These are phyloP conservation scores for Odontesthes bonariensis DNA, from an alignment of 2,113 vertebrate genomes.

Conservation along the genomic window DNA sequence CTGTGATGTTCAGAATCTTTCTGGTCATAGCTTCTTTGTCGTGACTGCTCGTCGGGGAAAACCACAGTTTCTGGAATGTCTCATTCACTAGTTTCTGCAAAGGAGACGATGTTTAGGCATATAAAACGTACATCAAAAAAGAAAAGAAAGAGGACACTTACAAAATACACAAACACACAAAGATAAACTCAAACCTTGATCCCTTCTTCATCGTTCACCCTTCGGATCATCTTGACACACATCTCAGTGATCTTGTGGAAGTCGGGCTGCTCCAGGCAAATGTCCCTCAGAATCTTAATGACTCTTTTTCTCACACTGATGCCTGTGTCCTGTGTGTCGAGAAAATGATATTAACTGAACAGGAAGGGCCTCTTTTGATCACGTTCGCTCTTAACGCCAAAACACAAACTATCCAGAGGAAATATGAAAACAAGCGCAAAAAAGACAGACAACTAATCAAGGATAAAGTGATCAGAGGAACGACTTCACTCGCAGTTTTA, in stretches of 20 bases:
- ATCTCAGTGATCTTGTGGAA: conserved; percentile 99
- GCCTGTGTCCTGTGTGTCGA: conserved; percentile 90
- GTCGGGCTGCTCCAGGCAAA: conserved; percentile 97
- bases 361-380: neutral
- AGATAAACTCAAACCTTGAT: conserved; percentile 89
- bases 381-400: neutral
- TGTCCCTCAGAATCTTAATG: conserved; percentile 98
- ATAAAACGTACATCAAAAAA: neutral
- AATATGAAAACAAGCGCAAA: neutral
- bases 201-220: conserved; percentile 98
- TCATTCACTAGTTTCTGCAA: conserved; percentile 97
- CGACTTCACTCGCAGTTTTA: neutral
- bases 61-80: conserved; percentile 99
- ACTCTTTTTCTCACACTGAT: conserved; percentile 99
- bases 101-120: neutral
- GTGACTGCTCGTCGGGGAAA: conserved; percentile 94
- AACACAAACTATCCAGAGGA: neutral
- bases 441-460: neutral
- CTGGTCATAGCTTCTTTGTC: conserved; percentile 96
- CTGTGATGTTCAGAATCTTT: conserved; percentile 98
- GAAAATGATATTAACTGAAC: neutral
- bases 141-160: neutral
- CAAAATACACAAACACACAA: neutral
- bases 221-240: conserved; percentile 99
- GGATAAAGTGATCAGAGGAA: neutral